Evolutionary conservation across 2,888 invertebrate species (phyloP).

Genomic region (Cabera pusaria): DNA sequence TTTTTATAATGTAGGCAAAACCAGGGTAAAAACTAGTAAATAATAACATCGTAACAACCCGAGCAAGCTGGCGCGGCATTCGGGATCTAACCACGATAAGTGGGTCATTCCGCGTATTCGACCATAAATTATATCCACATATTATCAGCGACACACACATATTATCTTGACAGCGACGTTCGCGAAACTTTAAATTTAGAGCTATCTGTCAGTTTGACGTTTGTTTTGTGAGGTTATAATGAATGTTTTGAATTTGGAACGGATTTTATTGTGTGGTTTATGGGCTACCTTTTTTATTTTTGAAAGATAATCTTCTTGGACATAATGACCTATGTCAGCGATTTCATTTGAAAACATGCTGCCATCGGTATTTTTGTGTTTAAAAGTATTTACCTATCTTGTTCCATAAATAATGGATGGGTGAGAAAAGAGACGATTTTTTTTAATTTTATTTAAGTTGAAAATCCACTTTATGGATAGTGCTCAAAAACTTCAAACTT

Average conservation of each 20-base stretch:
- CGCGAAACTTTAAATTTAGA: constrained; percentile 29
- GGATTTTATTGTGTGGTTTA: constrained; percentile 7
- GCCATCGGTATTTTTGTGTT: too few relatives aligned
- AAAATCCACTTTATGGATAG: too few relatives aligned
- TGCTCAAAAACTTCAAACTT: too few relatives aligned
- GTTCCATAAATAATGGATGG: too few relatives aligned
- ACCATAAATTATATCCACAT: constrained; percentile 29
- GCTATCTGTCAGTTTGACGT: constrained; percentile 27
- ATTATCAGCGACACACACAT: too few relatives aligned
- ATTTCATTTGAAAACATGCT: too few relatives aligned
- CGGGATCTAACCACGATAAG: constrained; percentile 34
- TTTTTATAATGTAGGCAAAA: constrained; percentile 7
- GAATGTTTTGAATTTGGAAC: background rate
- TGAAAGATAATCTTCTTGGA: too few relatives aligned
- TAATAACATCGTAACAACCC: constrained; percentile 8
- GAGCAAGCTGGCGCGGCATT: constrained; percentile 23
- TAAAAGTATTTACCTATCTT: too few relatives aligned
- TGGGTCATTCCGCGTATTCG: constrained; percentile 33
- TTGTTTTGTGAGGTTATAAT: constrained; percentile 20
- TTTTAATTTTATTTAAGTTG: too few relatives aligned
- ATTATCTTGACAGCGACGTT: constrained; percentile 27
- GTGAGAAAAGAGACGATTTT: too few relatives aligned
- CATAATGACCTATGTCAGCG: too few relatives aligned
- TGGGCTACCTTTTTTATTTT: constrained; percentile 3
- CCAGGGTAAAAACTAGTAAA: constrained; percentile 1